Conservation (phyloP, 2,113 vertebrate genomes). For the Ellobius talpinus region DNA sequence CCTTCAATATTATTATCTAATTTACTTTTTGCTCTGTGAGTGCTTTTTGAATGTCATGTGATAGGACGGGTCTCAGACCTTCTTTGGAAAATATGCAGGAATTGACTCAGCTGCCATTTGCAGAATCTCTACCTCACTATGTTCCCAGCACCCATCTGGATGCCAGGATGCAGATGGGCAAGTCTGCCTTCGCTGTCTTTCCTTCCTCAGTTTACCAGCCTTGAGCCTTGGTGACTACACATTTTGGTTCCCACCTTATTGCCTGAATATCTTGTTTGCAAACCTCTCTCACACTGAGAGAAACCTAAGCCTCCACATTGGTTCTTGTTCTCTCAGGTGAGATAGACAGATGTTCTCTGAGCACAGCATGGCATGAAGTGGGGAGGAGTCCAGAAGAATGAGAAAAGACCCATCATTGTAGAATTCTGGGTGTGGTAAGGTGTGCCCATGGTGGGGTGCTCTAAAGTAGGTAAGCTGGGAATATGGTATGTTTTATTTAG, state of each 20-base stretch:
- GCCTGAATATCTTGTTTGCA: not conserved
- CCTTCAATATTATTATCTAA: not conserved
- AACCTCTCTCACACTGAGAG: not conserved
- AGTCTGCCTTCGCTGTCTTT: not conserved
- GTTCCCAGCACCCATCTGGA: not conserved
- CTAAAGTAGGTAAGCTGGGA: not conserved
- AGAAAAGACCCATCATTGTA: not conserved
- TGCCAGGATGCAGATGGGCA: too few species aligned
- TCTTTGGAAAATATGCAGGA: not conserved
- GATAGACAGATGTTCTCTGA: not conserved
- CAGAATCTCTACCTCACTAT: not conserved
- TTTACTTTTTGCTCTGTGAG: constrained; percentile 18
- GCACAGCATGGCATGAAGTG: not conserved
- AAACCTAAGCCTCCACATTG: not conserved
- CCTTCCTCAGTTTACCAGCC: not conserved
- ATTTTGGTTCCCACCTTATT: not conserved
- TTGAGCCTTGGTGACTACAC: not conserved
- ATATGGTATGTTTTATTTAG: not conserved
- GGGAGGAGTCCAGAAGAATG: too few species aligned
- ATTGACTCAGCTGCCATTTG: not conserved
- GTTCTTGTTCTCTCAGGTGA: not conserved
- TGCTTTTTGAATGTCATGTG: not conserved
- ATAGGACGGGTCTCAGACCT: not conserved
- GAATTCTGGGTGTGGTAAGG: not conserved
- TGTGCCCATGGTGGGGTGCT: too few species aligned